phyloP scores from a whole-genome alignment of 1,140 invertebrate species.

The Hylyphantes graminicola region DNA sequence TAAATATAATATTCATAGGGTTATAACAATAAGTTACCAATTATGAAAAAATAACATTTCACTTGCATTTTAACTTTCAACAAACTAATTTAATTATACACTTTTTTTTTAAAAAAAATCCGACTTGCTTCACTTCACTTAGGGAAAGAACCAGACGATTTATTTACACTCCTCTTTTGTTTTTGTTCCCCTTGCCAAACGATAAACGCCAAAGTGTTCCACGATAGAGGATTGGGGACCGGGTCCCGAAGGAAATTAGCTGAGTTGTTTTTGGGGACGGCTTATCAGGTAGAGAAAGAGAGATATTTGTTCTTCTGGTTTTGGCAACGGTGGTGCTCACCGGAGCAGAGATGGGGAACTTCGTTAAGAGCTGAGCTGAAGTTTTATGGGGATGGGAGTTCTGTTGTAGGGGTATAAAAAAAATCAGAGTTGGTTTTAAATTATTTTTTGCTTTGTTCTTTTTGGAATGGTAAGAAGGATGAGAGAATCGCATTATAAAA shows the following conservation, averaged over 20 bases:
- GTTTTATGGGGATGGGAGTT: neutral
- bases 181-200: neutral
- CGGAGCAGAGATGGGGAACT: slow-evolving; percentile 32
- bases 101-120: neutral
- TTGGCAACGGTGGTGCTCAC: neutral
- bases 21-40: too few species aligned
- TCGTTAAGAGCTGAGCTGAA: slow-evolving; percentile 41
- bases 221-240: neutral
- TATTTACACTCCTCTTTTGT: slow-evolving; percentile 45
- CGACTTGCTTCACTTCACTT: slow-evolving; percentile 26
- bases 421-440: too few species aligned
- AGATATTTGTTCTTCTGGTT: slow-evolving; percentile 1
- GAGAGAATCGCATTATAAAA: neutral
- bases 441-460: too few species aligned
- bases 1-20: too few species aligned
- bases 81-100: too few species aligned
- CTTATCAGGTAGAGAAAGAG: neutral
- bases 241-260: slow-evolving; percentile 56
- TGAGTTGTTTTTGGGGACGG: slow-evolving; percentile 47
- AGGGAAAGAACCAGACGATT: neutral
- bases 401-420: too few species aligned
- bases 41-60: too few species aligned
- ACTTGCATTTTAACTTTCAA: too few species aligned
- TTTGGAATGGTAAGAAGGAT: too few species aligned
- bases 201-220: slow-evolving; percentile 17